These are phyloP conservation scores for Scaptomyza pallida DNA, from an alignment of 1,140 invertebrate species.

Conservation along the genomic window DNA sequence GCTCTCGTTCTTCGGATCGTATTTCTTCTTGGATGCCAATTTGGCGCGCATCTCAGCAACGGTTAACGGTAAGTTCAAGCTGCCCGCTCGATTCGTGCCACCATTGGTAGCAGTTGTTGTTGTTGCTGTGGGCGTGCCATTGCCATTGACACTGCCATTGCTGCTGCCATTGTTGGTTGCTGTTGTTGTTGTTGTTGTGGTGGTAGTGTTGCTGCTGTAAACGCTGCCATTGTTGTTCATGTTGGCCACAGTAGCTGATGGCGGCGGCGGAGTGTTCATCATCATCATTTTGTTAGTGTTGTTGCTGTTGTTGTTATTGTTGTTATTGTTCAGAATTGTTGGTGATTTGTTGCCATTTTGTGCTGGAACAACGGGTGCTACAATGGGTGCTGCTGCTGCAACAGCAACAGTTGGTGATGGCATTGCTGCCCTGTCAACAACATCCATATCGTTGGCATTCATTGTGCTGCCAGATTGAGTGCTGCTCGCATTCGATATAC, in stretches of 20 bases:
- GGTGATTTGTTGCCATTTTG: slow-evolving; percentile 62
- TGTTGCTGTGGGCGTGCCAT: slow-evolving; percentile 40
- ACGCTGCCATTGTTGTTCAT: slow-evolving; percentile 77
- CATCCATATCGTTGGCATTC: slow-evolving; percentile 69
- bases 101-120: slow-evolving; percentile 41
- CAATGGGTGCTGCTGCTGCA: neutral
- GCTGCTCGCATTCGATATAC: slow-evolving; percentile 70
- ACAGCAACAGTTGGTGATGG: slow-evolving; percentile 25
- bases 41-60: slow-evolving; percentile 94
- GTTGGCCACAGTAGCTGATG: slow-evolving; percentile 62
- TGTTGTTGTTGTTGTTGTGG: slow-evolving; percentile 19
- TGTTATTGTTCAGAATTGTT: slow-evolving; percentile 38
- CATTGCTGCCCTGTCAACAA: slow-evolving; percentile 60
- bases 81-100: slow-evolving; percentile 50
- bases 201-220: slow-evolving; percentile 54
- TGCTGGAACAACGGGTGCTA: slow-evolving; percentile 8
- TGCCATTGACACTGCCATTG: slow-evolving; percentile 52
- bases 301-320: slow-evolving; percentile 48
- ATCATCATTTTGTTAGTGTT: slow-evolving; percentile 63
- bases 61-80: slow-evolving; percentile 92
- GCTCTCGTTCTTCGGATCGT: slow-evolving; percentile 94
- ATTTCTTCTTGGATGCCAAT: slow-evolving; percentile 92
- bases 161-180: slow-evolving; percentile 28
- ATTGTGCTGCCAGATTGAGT: slow-evolving; percentile 69
- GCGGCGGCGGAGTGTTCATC: slow-evolving; percentile 66